Evolutionary conservation across 2,797 vertebrate species (phyloP), one percentile per base, ranked within the genome.

Genomic region (Anguilla anguilla): DNA sequence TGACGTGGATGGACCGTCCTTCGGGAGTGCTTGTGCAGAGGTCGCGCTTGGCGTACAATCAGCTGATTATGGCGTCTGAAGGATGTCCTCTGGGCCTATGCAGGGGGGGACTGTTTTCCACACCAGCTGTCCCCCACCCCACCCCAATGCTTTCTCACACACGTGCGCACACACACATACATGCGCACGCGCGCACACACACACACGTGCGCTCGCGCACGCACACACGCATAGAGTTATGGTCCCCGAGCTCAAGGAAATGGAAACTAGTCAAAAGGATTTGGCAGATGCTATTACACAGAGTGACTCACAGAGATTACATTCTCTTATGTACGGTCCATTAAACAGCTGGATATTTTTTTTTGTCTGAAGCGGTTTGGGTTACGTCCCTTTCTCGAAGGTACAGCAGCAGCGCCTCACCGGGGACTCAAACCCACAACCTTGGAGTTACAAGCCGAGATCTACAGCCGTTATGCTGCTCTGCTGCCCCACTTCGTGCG

Each of bases 21-120:
- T 3, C 28, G 72, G 67, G 72, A 57, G 53, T 74, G n/a, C 31
- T 55, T 17, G 53, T 79, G 17, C 53, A 81, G 86, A 59, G 11
- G 53, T 57, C 39, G 81, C 39, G 72, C 31, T 46, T 81, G 86
- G 72, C 22, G 49, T 79, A 15, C 51, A 25, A 59, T 69, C 86
- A 81, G 86, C 72, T 81, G 51, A 86, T 86, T 86, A 86, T 15
- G 59, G n/a, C 25, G 46, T 82, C 19, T 6, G 51, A 15, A 11
- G 77, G 51, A 79, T 1, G 15, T 81, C 43, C 46, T 51, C 43
- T 9, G 46, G 79, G 79, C 64, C 72, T 35, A 53, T 10, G 9
- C 28, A 57, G 72, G 51, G 22, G 77, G 79, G 4, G 2, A 6
- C 15, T 82, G 43, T 82, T 51, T 51, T 53, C 28, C 31, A 81